Base-by-base conservation (phyloP, 2,113 vertebrate genomes). In the Cercocebus atys region DNA sequence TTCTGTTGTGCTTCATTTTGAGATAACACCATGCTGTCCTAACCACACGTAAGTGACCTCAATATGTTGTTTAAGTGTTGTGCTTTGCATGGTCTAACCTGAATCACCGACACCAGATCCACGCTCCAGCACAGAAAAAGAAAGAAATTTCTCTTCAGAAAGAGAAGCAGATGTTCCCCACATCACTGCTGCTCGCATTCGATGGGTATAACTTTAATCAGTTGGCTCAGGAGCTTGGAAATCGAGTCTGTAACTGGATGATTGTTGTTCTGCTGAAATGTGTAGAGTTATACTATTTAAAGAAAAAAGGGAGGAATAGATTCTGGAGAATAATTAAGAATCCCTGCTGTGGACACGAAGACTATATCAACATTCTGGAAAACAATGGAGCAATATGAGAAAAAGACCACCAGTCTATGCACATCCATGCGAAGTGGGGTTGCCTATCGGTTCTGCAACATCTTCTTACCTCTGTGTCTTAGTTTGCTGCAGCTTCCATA, bases 371-470 rank as follows among this genome's bases (percentile, higher is more conserved):
- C 6, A 6, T 17, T 72, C 32, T 35, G 81, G 68, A 40, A 83
- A 52, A 73, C 18, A 47, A 3, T 0, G 16, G 7, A 59, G 14
- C 0, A 27, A 52, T 1, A 0, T 0, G 12, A 59, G 27, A 1
- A 16, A 43, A 6, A 27, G 20, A 4, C n/a, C 30, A 6, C 1
- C 3, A 18, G 17, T 75, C 8, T 8, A 1, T 3, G 22, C 0
- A 7, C 18, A 11, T 27, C 20, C 8, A 16, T 0, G 11, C 1
- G 30, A 35, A 47, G 4, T 14, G 27, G 20, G 7, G 40, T 0
- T 2, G n/a, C 45, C 18, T 30, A 0, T 1, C 0, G 6, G 6
- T 12, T 25, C 40, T 27, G 43, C 1, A 18, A 6, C 16, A 1
- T 50, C 22, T 43, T 52, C 70, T 52, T 2, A 20, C 0, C 20